Percentiles rank a stretch among this genome's conserved stretches.
Conservation (phyloP, 2,888 invertebrate species). For the Pocota personata region DNA sequence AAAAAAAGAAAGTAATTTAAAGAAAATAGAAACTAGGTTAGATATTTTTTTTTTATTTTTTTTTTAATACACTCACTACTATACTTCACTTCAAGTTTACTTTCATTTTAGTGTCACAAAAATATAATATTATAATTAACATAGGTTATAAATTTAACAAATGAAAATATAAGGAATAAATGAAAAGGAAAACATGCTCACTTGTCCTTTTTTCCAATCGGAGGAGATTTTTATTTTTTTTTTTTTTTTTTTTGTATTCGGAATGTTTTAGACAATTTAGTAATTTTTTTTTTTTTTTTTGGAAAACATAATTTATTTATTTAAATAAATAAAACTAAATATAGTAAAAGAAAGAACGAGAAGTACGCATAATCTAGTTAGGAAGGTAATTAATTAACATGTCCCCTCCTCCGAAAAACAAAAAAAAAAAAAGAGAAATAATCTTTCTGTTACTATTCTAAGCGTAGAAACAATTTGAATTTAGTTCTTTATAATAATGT, state of each 20-base stretch:
- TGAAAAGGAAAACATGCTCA: conserved; percentile 38
- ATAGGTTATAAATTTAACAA: conserved; percentile 11
- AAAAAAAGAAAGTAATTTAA: no score
- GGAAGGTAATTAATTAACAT: conserved; percentile 46
- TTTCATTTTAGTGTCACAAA: conserved; percentile 61
- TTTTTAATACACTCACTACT: neutral
- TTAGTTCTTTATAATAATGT: conserved; percentile 38
- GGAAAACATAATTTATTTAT: conserved; percentile 66
- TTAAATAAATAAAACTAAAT: conserved; percentile 52
- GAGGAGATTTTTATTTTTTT: conserved; percentile 16
- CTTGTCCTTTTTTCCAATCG: conserved; percentile 74
- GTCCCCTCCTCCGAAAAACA: conserved; percentile 28
- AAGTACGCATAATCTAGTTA: conserved; percentile 70
- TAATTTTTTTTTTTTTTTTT: conserved; percentile 26
- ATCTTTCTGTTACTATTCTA: conserved; percentile 46
- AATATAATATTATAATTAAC: neutral
- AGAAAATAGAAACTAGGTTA: conserved; percentile 4
- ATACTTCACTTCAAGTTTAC: neutral
- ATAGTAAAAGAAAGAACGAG: conserved; percentile 36
- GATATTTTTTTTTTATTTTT: no score
- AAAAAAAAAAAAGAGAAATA: conserved; percentile 23
- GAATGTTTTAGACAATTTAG: conserved; percentile 45
- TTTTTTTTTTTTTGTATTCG: conserved; percentile 42
- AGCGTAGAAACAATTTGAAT: conserved; percentile 62
- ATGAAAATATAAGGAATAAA: conserved; percentile 10